Evolutionary conservation across 2,888 invertebrate species (phyloP).

Genomic region (Drosophila histrio): DNA sequence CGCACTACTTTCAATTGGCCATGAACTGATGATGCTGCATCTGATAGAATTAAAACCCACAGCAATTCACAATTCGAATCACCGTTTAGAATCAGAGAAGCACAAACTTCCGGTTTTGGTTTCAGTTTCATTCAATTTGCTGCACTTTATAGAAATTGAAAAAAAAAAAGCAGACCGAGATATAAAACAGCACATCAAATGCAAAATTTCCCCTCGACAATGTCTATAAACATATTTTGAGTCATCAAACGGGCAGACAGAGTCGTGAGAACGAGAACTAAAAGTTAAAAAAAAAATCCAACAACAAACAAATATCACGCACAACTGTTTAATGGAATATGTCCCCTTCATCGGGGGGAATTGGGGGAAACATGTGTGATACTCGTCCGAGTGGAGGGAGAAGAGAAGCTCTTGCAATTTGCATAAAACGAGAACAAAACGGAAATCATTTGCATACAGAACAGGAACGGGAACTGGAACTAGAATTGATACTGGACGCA

Average conservation of each 20-base stretch:
- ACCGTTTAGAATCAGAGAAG: slow-evolving; percentile 49
- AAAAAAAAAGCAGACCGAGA: background rate
- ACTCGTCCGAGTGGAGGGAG: slow-evolving; percentile 14
- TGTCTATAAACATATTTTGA: slow-evolving; percentile 42
- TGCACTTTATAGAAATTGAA: slow-evolving; percentile 45
- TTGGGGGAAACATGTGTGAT: slow-evolving; percentile 38
- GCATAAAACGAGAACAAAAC: slow-evolving; percentile 54
- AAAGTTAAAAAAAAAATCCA: slow-evolving; percentile 20
- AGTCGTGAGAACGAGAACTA: slow-evolving; percentile 31
- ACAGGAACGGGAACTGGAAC: slow-evolving; percentile 2
- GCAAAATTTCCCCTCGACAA: slow-evolving; percentile 23
- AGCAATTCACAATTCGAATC: slow-evolving; percentile 36
- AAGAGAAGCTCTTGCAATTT: slow-evolving; percentile 43
- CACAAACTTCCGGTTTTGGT: slow-evolving; percentile 63
- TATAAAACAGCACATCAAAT: slow-evolving; percentile 26
- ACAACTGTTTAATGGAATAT: slow-evolving; percentile 54
- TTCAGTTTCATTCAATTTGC: slow-evolving; percentile 67
- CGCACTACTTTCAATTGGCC: slow-evolving; percentile 6
- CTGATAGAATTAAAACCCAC: background rate
- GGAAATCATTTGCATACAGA: slow-evolving; percentile 63
- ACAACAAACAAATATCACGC: slow-evolving; percentile 51
- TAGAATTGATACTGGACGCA: too few species aligned
- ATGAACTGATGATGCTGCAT: background rate
- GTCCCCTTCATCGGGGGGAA: background rate
- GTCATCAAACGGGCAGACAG: slow-evolving; percentile 28